Base-by-base conservation (phyloP, 2,888 invertebrate genomes). In the Bombylius major region DNA sequence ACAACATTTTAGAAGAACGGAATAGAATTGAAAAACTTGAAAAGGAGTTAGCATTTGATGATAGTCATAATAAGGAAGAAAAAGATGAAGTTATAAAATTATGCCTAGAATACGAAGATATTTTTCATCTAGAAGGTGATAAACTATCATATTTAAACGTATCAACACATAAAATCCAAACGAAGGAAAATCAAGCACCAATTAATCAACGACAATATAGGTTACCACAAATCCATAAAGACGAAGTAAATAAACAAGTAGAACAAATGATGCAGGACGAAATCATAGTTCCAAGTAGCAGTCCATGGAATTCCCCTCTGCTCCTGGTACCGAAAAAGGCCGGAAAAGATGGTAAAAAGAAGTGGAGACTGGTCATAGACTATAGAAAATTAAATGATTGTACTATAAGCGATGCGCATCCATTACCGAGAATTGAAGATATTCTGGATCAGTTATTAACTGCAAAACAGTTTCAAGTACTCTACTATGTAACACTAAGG, bases 361-460 rank as follows among this genome's bases (percentile, higher is more conserved):
- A 66, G 58, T 67, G 64, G 65, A 57, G 69, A 36, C 57, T 72
- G 23, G 71, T 72, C 6, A 65, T 71, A 3, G 70, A 72, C 57
- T 72, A 68, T 56, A 55, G 69, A 42, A 66, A 69, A 59, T 51
- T 73, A 51, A 75, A 74, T 57, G 64, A 70, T 11, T 63, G 65
- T 39, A 71, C 72, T 1, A 62, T 69, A 1, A 66, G 63, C 5
- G 69, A 72, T 52, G 59, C 62, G 7, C 70, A 66, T 57, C 70
- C 70, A 5, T 58, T 71, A 33, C 69, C 70, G 0, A 68, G 67
- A 56, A 72, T 71, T 6, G 57, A 61, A 4, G 67, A 69, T 47
- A 70, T 72, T 50, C 56, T 71, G 13, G 67, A 70, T 55, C 66
- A 70, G 60, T 55, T 73, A n/a, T n/a, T n/a, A n/a, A n/a, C n/a